A percentile compares a stretch with the other conserved stretches of the same genome.
These are phyloP conservation scores for Gastrophryne carolinensis DNA, from an alignment of 2,797 vertebrate genomes.

Conservation along the genomic window DNA sequence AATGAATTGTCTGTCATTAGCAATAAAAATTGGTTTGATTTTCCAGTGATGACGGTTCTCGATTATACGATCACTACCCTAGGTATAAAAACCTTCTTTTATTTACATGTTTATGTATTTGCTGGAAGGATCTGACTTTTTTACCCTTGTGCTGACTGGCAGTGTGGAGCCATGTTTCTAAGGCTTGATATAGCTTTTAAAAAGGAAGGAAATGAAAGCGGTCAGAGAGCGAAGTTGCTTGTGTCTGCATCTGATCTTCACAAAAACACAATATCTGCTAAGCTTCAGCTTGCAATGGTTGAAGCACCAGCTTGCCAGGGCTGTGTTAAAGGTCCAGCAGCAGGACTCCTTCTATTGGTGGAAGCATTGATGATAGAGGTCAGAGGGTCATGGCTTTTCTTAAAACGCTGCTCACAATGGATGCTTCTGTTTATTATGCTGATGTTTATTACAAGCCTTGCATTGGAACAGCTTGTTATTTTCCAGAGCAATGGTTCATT, in stretches of 20 bases:
- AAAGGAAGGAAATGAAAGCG: conserved; percentile 27
- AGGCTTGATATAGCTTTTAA: conserved; percentile 8
- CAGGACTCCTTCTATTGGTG: conserved; percentile 69
- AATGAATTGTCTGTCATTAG: not conserved
- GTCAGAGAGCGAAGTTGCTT: conserved; percentile 50
- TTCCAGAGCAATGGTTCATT: not conserved
- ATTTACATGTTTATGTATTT: not conserved
- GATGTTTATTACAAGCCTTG: not conserved
- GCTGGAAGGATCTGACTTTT: not conserved
- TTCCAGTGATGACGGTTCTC: not conserved
- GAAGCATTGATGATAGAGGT: conserved; percentile 68
- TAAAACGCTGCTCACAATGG: conserved; percentile 26
- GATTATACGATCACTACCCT: not conserved
- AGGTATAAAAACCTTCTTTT: not conserved
- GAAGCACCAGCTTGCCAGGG: conserved; percentile 69
- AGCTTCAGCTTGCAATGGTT: conserved; percentile 65
- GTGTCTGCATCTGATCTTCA: conserved; percentile 51
- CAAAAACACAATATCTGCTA: conserved; percentile 62
- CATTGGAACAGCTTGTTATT: not conserved
- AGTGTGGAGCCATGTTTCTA: conserved; percentile 12
- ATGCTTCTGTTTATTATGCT: not conserved
- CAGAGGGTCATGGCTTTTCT: conserved; percentile 62
- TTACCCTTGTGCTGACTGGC: conserved; percentile 2
- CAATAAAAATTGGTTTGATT: not conserved
- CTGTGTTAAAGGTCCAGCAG: conserved; percentile 65